Evolutionary conservation across 2,888 invertebrate genomes (phyloP).

Genomic region (Beris morrisii): DNA sequence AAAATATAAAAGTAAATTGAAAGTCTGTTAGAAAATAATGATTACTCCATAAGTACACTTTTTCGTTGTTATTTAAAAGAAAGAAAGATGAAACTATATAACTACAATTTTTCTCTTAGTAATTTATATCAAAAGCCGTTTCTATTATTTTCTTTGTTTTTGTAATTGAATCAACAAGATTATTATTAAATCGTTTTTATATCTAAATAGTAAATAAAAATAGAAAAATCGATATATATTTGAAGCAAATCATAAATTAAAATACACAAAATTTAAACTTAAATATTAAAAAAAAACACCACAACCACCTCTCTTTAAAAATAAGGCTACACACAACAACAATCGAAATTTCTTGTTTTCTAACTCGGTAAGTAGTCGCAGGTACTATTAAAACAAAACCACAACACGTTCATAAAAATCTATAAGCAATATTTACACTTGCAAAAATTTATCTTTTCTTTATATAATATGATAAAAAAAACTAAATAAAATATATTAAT

Average conservation of each 20-base stretch:
- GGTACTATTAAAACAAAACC: background rate
- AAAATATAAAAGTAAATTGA: constrained; percentile 20
- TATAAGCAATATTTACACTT: constrained; percentile 15
- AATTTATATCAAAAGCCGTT: background rate
- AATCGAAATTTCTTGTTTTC: constrained; percentile 1
- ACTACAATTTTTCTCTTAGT: background rate
- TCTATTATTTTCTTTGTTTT: background rate
- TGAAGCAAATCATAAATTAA: too few relatives aligned
- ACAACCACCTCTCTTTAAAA: constrained; percentile 5
- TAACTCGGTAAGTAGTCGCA: background rate
- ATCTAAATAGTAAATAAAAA: background rate
- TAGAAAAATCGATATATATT: too few relatives aligned
- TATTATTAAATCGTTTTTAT: constrained; percentile 11
- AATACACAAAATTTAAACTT: background rate
- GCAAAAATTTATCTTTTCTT: background rate
- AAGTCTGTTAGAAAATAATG: constrained; percentile 31
- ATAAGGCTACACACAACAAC: background rate
- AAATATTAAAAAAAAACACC: background rate
- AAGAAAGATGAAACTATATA: constrained; percentile 3
- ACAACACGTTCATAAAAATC: background rate
- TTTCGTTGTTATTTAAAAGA: constrained; percentile 13
- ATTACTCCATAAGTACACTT: constrained; percentile 24
- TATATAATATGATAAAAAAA: background rate
- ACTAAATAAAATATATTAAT: background rate
- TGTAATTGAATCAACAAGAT: background rate